These are phyloP conservation scores for Diorhabda sublineata DNA, from an alignment of 1,140 invertebrate species.

Conservation along the genomic window DNA sequence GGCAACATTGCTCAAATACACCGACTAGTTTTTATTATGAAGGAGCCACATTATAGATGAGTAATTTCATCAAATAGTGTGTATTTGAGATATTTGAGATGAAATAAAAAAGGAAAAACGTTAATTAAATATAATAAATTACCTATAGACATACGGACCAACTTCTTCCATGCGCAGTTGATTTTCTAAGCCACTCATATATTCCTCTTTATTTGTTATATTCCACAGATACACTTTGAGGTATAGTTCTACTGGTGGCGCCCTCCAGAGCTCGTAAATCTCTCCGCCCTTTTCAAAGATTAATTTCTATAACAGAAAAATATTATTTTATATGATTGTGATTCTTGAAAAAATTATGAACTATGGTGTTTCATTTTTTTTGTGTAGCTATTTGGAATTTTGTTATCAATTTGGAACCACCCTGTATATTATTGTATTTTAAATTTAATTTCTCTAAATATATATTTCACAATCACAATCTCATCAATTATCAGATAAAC, in stretches of 20 bases:
- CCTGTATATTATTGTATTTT: too few relatives aligned
- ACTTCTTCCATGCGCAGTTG: conserved; percentile 74
- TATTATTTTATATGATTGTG: not conserved
- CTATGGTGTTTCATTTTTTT: not conserved
- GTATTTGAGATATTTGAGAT: not conserved
- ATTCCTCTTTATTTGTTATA: conserved; percentile 79
- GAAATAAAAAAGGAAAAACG: too few relatives aligned
- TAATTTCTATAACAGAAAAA: conserved; percentile 58
- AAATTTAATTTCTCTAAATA: too few relatives aligned
- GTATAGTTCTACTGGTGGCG: conserved; percentile 78
- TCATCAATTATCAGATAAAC: too few relatives aligned
- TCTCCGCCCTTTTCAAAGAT: conserved; percentile 67
- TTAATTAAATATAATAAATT: conserved; percentile 29
- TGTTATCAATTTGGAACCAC: too few relatives aligned
- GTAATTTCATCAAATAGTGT: too few relatives aligned
- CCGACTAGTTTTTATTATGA: too few relatives aligned
- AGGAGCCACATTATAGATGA: too few relatives aligned
- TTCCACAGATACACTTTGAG: conserved; percentile 85
- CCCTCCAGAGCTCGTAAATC: conserved; percentile 80
- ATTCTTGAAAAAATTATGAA: not conserved
- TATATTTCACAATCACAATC: too few relatives aligned
- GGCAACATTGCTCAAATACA: too few relatives aligned
- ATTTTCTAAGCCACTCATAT: conserved; percentile 62
- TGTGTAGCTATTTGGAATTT: not conserved
- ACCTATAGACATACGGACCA: conserved; percentile 91